phyloP scores from a whole-genome alignment of 2,888 invertebrate species.

The Phengaris alcon region DNA sequence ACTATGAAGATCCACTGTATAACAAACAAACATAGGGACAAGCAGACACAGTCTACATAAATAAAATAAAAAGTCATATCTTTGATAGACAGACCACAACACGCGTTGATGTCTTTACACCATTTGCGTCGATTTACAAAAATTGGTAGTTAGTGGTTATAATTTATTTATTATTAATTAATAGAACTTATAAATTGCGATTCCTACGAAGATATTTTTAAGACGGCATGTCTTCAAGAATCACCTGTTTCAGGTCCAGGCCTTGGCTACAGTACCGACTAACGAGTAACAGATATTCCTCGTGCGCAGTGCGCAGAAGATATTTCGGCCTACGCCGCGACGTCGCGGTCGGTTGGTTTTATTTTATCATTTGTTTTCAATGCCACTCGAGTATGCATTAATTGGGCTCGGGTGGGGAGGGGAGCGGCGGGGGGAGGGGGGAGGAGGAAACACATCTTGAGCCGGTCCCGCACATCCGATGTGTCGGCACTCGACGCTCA shows the following conservation, averaged over 20 bases:
- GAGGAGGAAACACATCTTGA: conserved; percentile 1
- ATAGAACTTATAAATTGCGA: not conserved
- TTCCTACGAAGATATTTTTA: not conserved
- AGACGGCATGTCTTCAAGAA: not conserved
- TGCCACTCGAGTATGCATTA: conserved; percentile 19
- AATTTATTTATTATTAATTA: not conserved
- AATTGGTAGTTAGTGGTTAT: not conserved
- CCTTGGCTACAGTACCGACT: not conserved
- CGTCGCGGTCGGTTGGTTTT: conserved; percentile 13
- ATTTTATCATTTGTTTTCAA: conserved; percentile 13
- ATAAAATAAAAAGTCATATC: not conserved
- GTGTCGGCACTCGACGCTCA: not conserved
- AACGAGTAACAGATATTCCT: not conserved
- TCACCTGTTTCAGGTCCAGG: not conserved
- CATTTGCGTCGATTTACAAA: not conserved
- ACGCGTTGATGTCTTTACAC: conserved; percentile 7
- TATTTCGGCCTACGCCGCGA: not conserved
- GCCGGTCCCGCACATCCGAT: conserved; percentile 1
- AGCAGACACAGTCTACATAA: not conserved
- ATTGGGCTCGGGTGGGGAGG: not conserved
- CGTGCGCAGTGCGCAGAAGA: not conserved
- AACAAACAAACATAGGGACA: not conserved
- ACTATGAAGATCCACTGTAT: not conserved
- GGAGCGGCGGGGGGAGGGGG: not conserved
- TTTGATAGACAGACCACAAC: not conserved